phyloP scores from a whole-genome alignment of 2,113 vertebrate genomes.

The Hiodon alosoides region DNA sequence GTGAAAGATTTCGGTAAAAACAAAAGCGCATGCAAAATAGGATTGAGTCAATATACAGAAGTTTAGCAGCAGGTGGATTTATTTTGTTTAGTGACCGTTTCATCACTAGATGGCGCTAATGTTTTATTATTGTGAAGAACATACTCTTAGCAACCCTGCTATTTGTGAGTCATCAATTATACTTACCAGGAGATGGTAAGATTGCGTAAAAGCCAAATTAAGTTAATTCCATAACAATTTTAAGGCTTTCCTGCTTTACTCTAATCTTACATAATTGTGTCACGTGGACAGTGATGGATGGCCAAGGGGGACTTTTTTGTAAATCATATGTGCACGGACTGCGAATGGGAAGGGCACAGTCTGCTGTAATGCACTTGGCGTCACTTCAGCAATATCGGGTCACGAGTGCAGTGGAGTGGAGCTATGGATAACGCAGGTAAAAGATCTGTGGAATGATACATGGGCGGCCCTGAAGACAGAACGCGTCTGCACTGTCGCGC shows the following conservation, averaged over 20 bases:
- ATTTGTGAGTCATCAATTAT: conserved; percentile 1
- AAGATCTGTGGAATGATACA: too few species aligned
- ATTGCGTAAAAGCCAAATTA: conserved; percentile 1
- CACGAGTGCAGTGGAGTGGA: too few species aligned
- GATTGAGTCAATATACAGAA: too few species aligned
- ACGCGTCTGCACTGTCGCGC: too few species aligned
- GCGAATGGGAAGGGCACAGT: too few species aligned
- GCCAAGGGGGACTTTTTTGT: too few species aligned
- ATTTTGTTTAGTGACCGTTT: not conserved
- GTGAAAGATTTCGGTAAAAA: not conserved
- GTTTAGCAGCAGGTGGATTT: not conserved
- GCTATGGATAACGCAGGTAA: too few species aligned
- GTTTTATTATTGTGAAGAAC: not conserved
- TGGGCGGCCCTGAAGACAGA: too few species aligned
- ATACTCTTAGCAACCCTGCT: not conserved
- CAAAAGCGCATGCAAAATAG: not conserved
- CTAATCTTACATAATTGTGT: conserved; percentile 5
- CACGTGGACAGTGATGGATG: not conserved
- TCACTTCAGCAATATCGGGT: too few species aligned
- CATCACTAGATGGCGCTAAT: conserved; percentile 11
- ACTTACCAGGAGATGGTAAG: not conserved
- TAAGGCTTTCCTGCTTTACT: not conserved
- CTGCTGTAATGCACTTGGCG: too few species aligned
- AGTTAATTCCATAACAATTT: not conserved
- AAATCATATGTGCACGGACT: too few species aligned